phyloP scores from a whole-genome alignment of 2,888 invertebrate genomes.

The Lasius platythorax region DNA sequence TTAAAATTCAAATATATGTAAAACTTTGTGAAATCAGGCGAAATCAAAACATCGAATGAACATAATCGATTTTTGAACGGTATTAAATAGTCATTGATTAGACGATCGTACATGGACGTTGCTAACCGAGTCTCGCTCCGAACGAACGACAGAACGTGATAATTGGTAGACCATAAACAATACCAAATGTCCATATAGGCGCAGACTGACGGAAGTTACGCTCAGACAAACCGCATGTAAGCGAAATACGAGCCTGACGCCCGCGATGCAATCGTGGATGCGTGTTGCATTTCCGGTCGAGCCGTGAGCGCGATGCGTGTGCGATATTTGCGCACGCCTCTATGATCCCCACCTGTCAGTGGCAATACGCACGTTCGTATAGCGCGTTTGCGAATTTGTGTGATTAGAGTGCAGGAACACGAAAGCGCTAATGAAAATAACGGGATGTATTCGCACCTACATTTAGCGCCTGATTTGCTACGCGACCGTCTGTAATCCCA shows the following conservation, averaged over 20 bases:
- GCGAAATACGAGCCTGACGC: slow-evolving; percentile 67
- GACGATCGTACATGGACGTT: not conserved
- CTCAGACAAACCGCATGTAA: slow-evolving; percentile 79
- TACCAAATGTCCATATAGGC: slow-evolving; percentile 51
- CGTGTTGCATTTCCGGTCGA: slow-evolving; percentile 40
- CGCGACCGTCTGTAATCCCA: not conserved
- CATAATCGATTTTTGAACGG: not conserved
- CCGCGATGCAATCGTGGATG: slow-evolving; percentile 64
- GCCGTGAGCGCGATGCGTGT: slow-evolving; percentile 15
- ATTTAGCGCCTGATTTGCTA: slow-evolving; percentile 56
- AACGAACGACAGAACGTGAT: slow-evolving; percentile 49
- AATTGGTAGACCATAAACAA: slow-evolving; percentile 61
- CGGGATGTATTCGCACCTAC: slow-evolving; percentile 7
- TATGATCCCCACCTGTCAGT: slow-evolving; percentile 64
- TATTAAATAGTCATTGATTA: slow-evolving; percentile 4
- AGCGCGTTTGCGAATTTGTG: slow-evolving; percentile 10
- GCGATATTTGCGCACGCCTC: slow-evolving; percentile 53
- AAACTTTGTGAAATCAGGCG: not conserved
- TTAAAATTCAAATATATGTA: not conserved
- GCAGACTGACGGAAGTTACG: slow-evolving; percentile 74
- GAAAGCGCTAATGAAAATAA: slow-evolving; percentile 44
- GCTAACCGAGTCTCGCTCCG: not conserved
- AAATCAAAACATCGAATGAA: not conserved
- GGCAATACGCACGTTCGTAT: slow-evolving; percentile 66
- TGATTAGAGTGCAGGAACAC: not conserved